Base-by-base conservation (phyloP, 2,113 vertebrate genomes). In the Halichoeres trimaculatus region DNA sequence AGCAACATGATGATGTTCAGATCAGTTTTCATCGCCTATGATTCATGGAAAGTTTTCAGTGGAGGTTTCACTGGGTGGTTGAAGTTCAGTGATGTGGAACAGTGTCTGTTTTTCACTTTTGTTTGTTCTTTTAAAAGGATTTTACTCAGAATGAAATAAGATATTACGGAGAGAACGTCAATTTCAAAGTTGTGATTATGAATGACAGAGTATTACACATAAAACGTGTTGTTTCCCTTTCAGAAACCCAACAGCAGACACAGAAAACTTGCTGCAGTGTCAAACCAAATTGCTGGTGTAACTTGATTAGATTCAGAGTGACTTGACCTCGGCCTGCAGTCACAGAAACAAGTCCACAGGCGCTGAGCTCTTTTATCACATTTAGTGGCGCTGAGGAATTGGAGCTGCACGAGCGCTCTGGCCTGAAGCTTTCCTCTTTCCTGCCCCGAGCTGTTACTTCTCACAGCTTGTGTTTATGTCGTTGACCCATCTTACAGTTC, bases 1-100 rank as follows among this genome's bases (percentile, higher is more conserved):
- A 3, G 47, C 58, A 38, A 50, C 51, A 26, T 8, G 41, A 43
- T 5, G 13, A 14, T 43, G 19, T 19, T 23, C 16, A 13, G 50
- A 64, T 81, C 17, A 4, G 1, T 34, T 74, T 79, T 54, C 70
- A 60, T 63, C 43, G 12, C 22, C 48, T 56, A 10, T 43, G 74
- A 79, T 41, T 75, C 62, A 40, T 70, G 74, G 70, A 67, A 61
- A 69, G 1, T 52, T 76, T 70, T 45, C 7, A 24, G 53, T 40
- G 22, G 58, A 22, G 22, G 5, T 35, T 45, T 4, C 20, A 8
- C 17, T 0, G 19, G 1, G 9, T 22, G 43, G 19, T 16, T 26
- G 35, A 30, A 22, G 47, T 51, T 5, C 2, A n/a, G 24, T 20
- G 35, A 54, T 9, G 10, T 52, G 23, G 7, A 34, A 14, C 53